Percentiles rank a stretch among this genome's conserved stretches.
These are phyloP conservation scores for Meandrusa payeni DNA, from an alignment of 2,888 invertebrate species.

Conservation along the genomic window DNA sequence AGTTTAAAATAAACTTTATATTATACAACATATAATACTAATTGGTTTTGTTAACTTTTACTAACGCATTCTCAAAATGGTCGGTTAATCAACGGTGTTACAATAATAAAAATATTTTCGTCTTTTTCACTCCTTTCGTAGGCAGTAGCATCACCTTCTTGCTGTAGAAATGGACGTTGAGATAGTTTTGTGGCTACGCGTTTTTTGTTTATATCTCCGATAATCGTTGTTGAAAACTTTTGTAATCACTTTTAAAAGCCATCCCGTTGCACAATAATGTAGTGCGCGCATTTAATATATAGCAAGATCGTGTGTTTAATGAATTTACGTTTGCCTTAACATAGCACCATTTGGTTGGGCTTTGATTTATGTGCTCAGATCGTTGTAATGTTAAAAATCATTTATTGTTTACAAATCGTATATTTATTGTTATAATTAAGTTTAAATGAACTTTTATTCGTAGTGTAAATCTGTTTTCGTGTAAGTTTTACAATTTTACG, in stretches of 20 bases:
- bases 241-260: constrained; percentile 69
- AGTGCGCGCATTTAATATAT: constrained; percentile 59
- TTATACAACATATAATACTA: background rate
- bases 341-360: constrained; percentile 44
- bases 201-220: constrained; percentile 77
- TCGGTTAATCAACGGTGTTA: constrained; percentile 52
- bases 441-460: constrained; percentile 42
- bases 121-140: constrained; percentile 64
- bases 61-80: constrained; percentile 26
- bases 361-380: constrained; percentile 45
- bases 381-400: constrained; percentile 40
- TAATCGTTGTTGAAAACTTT: constrained; percentile 75
- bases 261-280: constrained; percentile 57
- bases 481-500: constrained; percentile 44
- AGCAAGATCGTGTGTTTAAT: constrained; percentile 54
- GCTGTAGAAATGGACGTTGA: constrained; percentile 75
- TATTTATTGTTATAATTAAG: constrained; percentile 43
- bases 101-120: constrained; percentile 61
- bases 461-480: constrained; percentile 45
- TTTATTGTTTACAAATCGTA: constrained; percentile 41
- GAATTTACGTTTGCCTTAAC: constrained; percentile 49
- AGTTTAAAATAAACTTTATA: constrained; percentile 15
- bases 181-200: constrained; percentile 59
- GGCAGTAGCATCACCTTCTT: constrained; percentile 74
- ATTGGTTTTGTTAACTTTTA: constrained; percentile 24